Evolutionary conservation across 2,888 invertebrate genomes (phyloP).

Genomic region (Nomada flava): DNA sequence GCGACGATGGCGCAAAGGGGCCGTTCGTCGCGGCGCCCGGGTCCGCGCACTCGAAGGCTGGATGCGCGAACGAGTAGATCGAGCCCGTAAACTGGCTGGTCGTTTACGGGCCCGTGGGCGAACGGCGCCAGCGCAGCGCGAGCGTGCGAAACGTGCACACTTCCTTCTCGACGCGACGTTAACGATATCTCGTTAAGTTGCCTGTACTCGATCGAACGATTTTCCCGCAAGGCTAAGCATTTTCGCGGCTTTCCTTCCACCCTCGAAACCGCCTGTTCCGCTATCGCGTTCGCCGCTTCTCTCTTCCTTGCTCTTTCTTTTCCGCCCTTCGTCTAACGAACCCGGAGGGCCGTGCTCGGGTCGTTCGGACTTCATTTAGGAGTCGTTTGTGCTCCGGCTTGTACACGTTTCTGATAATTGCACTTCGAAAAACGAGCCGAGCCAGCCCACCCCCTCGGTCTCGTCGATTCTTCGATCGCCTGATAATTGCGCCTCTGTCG

Average conservation of each 20-base stretch:
- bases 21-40: slow-evolving; percentile 27
- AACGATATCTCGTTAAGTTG: slow-evolving; percentile 68
- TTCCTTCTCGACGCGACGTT: slow-evolving; percentile 59
- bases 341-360: slow-evolving; percentile 16
- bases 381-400: slow-evolving; percentile 4
- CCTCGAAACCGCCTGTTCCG: slow-evolving; percentile 10
- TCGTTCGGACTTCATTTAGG: slow-evolving; percentile 16
- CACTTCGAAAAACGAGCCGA: slow-evolving; percentile 19
- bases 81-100: slow-evolving; percentile 38
- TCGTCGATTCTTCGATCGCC: slow-evolving; percentile 56
- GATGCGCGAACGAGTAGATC: slow-evolving; percentile 17
- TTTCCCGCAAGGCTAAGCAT: slow-evolving; percentile 44
- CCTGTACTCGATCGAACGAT: slow-evolving; percentile 55
- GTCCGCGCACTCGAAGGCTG: not conserved
- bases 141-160: slow-evolving; percentile 5
- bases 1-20: slow-evolving; percentile 14
- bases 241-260: slow-evolving; percentile 18
- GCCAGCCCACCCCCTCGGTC: slow-evolving; percentile 8
- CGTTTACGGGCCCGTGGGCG: slow-evolving; percentile 29
- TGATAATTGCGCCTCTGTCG: slow-evolving; percentile 62
- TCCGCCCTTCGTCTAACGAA: slow-evolving; percentile 39
- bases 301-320: not conserved
- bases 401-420: slow-evolving; percentile 30
- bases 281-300: slow-evolving; percentile 22
- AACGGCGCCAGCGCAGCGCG: not conserved